These are phyloP conservation scores for Euura saliciscinereae DNA, from an alignment of 1,140 invertebrate genomes.

Conservation along the genomic window DNA sequence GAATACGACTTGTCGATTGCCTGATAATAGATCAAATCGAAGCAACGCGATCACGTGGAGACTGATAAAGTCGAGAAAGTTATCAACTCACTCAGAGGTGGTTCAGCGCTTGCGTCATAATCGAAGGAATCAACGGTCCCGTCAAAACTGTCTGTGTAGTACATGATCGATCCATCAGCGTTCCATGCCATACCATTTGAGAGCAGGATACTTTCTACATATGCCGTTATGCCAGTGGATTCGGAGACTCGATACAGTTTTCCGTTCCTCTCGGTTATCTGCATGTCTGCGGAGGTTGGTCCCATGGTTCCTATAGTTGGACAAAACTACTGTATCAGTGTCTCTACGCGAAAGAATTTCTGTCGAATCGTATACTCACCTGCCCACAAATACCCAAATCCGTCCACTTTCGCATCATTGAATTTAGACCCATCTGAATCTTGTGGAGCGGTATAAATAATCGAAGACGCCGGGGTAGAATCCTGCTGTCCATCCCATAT, in stretches of 20 bases:
- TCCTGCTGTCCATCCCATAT: conserved; percentile 18
- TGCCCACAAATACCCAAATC: conserved; percentile 9
- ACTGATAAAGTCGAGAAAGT: not conserved
- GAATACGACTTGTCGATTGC: conserved; percentile 62
- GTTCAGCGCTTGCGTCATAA: conserved; percentile 40
- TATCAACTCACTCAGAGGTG: conserved; percentile 48
- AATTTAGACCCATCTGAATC: conserved; percentile 16
- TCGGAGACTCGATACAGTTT: not conserved
- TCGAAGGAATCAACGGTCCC: conserved; percentile 55
- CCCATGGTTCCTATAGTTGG: conserved; percentile 72
- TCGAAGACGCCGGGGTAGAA: conserved; percentile 12
- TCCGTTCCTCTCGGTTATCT: not conserved
- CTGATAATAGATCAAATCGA: conserved; percentile 40
- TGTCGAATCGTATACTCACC: not conserved
- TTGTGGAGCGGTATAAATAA: conserved; percentile 14
- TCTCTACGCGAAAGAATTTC: not conserved
- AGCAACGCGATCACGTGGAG: too few relatives aligned
- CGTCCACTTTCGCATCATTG: conserved; percentile 19
- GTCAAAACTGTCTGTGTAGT: conserved; percentile 55
- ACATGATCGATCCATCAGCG: conserved; percentile 52
- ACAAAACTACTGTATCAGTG: not conserved
- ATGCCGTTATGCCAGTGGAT: not conserved
- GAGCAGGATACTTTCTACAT: conserved; percentile 31
- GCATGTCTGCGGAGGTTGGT: conserved; percentile 48
- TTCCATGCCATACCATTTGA: conserved; percentile 60